phyloP scores from a whole-genome alignment of 2,113 vertebrate species.

The Columbina picui region DNA sequence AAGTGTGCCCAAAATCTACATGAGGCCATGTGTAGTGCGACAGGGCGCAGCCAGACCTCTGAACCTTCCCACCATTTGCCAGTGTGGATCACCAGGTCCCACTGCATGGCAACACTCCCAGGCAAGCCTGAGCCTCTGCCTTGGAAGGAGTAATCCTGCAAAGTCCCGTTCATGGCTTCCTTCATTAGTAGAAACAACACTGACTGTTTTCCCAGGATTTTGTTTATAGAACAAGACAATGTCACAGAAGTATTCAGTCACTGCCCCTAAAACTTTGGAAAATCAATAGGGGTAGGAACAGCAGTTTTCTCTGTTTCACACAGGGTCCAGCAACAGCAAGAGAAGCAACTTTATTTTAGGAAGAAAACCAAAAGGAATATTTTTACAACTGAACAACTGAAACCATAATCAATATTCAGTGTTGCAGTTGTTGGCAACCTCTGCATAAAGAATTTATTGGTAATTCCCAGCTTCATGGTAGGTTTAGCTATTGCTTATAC shows the following conservation, averaged over 20 bases:
- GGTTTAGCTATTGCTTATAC: neutral
- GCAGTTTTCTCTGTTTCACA: neutral
- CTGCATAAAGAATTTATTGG: neutral
- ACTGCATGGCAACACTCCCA: fast-evolving
- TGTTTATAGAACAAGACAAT: neutral
- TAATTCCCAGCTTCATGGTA: neutral
- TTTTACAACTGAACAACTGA: neutral
- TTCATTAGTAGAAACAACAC: neutral
- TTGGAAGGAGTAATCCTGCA: neutral
- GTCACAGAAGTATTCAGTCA: neutral
- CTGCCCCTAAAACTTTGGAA: neutral
- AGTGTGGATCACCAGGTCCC: fast-evolving
- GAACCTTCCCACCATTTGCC: neutral
- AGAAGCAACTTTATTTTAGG: neutral
- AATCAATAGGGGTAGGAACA: neutral
- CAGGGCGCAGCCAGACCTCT: neutral
- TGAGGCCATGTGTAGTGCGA: neutral
- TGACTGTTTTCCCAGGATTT: neutral
- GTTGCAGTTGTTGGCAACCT: neutral
- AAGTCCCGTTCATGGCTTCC: neutral
- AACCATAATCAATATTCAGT: neutral
- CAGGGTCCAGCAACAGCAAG: neutral
- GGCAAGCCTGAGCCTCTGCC: neutral
- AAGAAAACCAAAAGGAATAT: neutral
- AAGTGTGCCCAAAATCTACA: fast-evolving